Base-by-base conservation (phyloP, 1,140 invertebrate genomes). In the Adelges cooleyi region DNA sequence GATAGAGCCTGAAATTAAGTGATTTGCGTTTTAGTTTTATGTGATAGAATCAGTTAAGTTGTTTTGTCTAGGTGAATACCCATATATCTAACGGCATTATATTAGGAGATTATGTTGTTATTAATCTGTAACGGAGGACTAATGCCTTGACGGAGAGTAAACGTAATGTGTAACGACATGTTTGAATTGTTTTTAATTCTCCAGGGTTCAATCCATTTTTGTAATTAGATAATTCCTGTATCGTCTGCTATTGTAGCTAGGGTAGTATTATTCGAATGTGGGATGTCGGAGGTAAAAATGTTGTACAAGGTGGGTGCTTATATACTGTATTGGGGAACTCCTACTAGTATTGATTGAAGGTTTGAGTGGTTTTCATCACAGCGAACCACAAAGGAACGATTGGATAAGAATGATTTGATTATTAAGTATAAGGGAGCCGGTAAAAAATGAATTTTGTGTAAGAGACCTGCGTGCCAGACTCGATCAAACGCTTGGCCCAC, bases 281-380 rank as follows among this genome's bases (percentile, higher is more conserved):
- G 73, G 33, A 75, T 67, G 65, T 75, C 72, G 13, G 68, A 62
- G 1, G 71, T 73, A 67, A 69, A 75, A 0, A 71, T 4, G 3
- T 69, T 56, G 66, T 74, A 74, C 9, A 73, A 67, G 1, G 67
- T 29, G 0, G 73, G 72, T 2, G 68, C 71, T 2, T 72, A 49
- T 18, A 71, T 70, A 48, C 70, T 72, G 15, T 74, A 72, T 67
- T 74, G 71, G 0, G 74, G 74, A 1, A 75, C 73, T 66, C 67
- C 70, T 20, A 54, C 65, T 17, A 59, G 23, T 22, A 50, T 38
- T 15, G 38, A n/a, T 38, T 27, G 22, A 9, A 10, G 11, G 10
- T 3, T 13, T n/a, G 65, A 66, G 8, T 38, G 50, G 18, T 52
- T 40, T n/a, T 42, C 18, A 17, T 65, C 46, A 23, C 27, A 44